These are phyloP conservation scores for Psix sp. DNA, from an alignment of 1,140 invertebrate genomes.

Conservation along the genomic window DNA sequence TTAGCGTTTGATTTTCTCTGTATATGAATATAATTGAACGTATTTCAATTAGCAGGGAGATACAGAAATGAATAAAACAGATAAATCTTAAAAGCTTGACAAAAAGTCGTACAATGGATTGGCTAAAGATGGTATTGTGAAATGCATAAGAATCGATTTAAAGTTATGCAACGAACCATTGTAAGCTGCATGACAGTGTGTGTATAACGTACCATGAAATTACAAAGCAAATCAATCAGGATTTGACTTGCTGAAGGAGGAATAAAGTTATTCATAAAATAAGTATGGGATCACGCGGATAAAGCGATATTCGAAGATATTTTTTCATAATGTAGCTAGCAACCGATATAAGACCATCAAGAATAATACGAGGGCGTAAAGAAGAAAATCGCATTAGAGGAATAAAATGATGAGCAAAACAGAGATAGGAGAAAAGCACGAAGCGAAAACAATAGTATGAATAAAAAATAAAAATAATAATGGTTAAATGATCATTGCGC, in stretches of 20 bases:
- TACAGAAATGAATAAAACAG: background rate
- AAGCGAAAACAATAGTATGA: constrained; percentile 15
- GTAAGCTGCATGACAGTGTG: constrained; percentile 13
- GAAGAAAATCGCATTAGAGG: constrained; percentile 38
- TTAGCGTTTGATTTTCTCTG: too few relatives aligned
- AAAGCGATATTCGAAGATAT: constrained; percentile 35
- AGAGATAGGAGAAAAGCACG: constrained; percentile 7
- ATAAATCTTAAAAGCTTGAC: constrained; percentile 10
- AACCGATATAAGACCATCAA: constrained; percentile 17
- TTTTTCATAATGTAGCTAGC: constrained; percentile 25
- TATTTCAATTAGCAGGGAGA: too few relatives aligned
- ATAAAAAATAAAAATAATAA: constrained; percentile 27
- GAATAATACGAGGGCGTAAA: constrained; percentile 13
- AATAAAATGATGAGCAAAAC: constrained; percentile 33
- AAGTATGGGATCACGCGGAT: constrained; percentile 42
- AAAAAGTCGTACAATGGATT: constrained; percentile 7
- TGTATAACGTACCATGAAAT: constrained; percentile 26
- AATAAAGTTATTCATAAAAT: constrained; percentile 50
- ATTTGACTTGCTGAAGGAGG: constrained; percentile 31
- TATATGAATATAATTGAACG: too few relatives aligned
- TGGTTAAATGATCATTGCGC: constrained; percentile 1
- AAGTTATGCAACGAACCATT: constrained; percentile 38
- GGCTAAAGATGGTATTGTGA: constrained; percentile 6
- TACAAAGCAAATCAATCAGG: constrained; percentile 49
- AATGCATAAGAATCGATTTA: constrained; percentile 34